Percentiles rank a stretch among this genome's conserved stretches.
These are phyloP conservation scores for Gymnothorax javanicus DNA, from an alignment of 2,797 vertebrate genomes.

Conservation along the genomic window DNA sequence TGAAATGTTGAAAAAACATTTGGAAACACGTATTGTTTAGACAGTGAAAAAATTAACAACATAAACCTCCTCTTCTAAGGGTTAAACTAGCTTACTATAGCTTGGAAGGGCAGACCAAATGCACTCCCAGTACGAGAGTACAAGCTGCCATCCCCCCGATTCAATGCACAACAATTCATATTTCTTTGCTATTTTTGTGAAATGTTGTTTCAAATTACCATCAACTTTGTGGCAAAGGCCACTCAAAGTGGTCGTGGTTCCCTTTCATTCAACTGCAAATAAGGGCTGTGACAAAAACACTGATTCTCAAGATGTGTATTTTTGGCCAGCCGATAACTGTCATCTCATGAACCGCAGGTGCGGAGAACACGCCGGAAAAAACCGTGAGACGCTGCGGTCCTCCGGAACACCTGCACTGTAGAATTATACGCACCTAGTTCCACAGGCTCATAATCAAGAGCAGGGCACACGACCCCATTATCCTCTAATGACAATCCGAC, in stretches of 20 bases:
- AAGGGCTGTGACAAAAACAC: background rate
- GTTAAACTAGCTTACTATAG: background rate
- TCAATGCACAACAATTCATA: background rate
- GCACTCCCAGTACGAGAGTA: background rate
- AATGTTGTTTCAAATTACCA: background rate
- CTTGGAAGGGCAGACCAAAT: background rate
- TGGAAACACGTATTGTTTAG: no score
- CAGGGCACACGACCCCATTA: background rate
- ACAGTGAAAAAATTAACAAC: no score
- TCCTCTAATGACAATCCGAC: slow-evolving; percentile 59
- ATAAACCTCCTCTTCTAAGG: no score
- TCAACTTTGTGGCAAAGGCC: background rate
- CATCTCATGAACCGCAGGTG: background rate
- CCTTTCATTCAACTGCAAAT: background rate
- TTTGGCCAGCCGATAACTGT: background rate
- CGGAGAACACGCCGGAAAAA: background rate
- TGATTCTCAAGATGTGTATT: background rate
- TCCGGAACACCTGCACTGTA: background rate
- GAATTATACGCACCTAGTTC: background rate
- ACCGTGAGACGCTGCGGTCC: background rate
- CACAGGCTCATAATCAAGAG: background rate
- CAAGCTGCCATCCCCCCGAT: background rate
- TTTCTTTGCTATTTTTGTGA: background rate
- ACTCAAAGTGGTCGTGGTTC: background rate
- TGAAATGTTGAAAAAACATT: no score